Base-by-base conservation (phyloP, 1,140 invertebrate species). In the Reticulitermes speratus region DNA sequence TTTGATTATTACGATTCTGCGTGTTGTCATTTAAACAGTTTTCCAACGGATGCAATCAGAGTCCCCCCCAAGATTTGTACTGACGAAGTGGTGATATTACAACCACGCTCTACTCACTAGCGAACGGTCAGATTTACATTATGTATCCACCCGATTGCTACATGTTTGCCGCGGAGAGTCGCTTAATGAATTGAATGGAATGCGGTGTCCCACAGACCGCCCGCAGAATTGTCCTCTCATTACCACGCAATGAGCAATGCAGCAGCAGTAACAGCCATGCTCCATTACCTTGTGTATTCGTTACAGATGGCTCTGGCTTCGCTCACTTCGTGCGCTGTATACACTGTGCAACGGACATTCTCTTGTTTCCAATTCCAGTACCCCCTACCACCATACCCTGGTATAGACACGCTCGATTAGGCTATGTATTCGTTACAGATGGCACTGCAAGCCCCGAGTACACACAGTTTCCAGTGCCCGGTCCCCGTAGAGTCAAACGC, bases 151-250 rank as follows among this genome's bases (percentile, higher is more conserved):
- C 65, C 65, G 25, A 75, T 75, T n/a, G 25, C 55, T 19, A 23
- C 55, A 59, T 59, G 55, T 59, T 30, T 75, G 65, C 25, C 65
- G n/a, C 25, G 25, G 25, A 8, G 65, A 75, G n/a, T n/a, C 65
- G 25, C 65, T 75, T 75, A 75, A 75, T 75, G 65, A 75, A 75
- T 75, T 75, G 65, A 75, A 75, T 75, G 65, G 65, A 75, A 75
- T 75, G 65, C 65, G 65, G 65, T 75, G 65, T 75, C 65, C 65
- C 65, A 16, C 25, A 75, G 65, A 75, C 6, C 65, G n/a, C n/a
- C 65, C 65, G 65, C 65, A 75, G 65, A 75, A 75, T 30, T 75
- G 65, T 75, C n/a, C 65, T n/a, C 65, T 75, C 25, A 75, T 75
- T 75, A 75, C 65, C 65, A 75, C 65, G 65, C 65, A 75, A 75